phyloP scores from a whole-genome alignment of 2,113 vertebrate genomes.

The Columba janthina region DNA sequence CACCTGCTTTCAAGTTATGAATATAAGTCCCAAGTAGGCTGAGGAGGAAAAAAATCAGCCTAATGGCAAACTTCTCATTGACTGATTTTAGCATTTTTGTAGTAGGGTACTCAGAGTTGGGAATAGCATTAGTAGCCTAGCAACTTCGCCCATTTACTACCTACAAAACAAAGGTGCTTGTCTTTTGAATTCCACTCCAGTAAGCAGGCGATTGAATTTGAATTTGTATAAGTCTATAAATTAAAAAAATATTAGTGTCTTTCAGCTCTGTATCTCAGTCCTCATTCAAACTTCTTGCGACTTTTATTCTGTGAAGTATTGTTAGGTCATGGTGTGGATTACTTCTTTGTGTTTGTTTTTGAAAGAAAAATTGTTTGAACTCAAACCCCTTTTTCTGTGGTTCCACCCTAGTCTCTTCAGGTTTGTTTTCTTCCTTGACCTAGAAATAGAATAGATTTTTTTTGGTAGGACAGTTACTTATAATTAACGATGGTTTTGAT shows the following conservation, averaged over 20 bases:
- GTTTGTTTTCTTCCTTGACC: background rate
- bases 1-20: background rate
- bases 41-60: background rate
- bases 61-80: background rate
- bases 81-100: background rate
- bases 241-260: background rate
- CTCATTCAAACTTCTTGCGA: background rate
- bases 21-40: background rate
- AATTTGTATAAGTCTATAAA: background rate
- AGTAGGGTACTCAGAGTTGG: background rate
- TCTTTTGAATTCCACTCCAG: background rate
- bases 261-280: background rate
- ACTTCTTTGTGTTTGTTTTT: background rate
- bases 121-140: background rate
- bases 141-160: background rate
- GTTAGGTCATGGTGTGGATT: background rate
- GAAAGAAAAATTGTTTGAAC: background rate
- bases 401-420: fast-evolving
- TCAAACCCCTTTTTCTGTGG: background rate
- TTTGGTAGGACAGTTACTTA: background rate
- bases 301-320: background rate
- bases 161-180: background rate
- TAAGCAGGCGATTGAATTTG: background rate
- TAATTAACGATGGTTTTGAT: background rate
- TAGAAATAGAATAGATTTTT: background rate